phyloP scores from a whole-genome alignment of 2,797 vertebrate species.

The Ispidina picta region DNA sequence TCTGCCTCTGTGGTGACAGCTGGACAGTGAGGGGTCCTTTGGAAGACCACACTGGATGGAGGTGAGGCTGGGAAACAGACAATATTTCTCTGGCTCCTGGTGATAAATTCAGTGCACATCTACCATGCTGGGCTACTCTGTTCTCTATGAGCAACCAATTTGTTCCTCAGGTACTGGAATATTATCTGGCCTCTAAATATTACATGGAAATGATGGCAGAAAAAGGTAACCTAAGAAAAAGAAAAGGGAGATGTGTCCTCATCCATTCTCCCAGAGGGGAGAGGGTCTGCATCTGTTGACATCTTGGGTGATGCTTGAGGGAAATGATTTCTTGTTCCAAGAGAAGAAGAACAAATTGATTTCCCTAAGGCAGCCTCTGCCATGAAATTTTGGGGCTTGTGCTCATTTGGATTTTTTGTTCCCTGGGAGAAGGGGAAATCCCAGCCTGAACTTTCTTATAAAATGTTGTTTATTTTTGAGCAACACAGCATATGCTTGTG shows the following conservation, averaged over 20 bases:
- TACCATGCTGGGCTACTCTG: not conserved
- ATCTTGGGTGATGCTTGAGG: not conserved
- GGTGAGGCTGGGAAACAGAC: not conserved
- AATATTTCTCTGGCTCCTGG: not conserved
- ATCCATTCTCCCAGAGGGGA: not conserved
- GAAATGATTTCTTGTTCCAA: not conserved
- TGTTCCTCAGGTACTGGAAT: not conserved
- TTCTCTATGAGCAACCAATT: not conserved
- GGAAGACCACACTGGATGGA: not conserved
- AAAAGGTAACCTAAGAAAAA: not conserved
- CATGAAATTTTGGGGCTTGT: not conserved
- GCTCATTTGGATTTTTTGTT: not conserved
- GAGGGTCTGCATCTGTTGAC: not conserved
- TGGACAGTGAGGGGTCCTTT: not conserved
- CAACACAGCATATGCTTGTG: accelerated
- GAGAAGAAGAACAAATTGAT: not conserved
- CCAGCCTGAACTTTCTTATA: not conserved
- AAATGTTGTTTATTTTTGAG: not conserved
- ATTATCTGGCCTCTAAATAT: not conserved
- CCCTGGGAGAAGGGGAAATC: not conserved
- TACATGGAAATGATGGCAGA: not conserved
- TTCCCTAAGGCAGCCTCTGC: not conserved
- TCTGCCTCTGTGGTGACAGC: not conserved
- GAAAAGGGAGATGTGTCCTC: not conserved
- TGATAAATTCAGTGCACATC: not conserved